phyloP scores from a whole-genome alignment of 64 coral and sea anemone genomes.

The Pocillopora damicornis region DNA sequence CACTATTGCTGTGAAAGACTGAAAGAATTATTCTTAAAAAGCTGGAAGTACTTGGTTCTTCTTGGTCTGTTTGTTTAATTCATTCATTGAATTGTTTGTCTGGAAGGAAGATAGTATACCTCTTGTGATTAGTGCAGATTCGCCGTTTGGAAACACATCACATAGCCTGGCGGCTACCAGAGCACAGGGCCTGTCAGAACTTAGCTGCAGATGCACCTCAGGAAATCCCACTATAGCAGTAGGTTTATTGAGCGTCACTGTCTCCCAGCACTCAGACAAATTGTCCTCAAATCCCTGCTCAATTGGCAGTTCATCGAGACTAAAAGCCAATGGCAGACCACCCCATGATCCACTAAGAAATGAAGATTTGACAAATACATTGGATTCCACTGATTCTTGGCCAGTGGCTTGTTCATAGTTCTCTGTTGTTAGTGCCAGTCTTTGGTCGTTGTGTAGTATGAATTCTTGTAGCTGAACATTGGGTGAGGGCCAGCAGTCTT shows the following conservation, averaged over 20 bases:
- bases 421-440: neutral
- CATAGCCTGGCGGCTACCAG: constrained; percentile 50
- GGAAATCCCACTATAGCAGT: constrained; percentile 49
- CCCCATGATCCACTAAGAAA: constrained; percentile 52
- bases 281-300: constrained; percentile 61
- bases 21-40: too few species aligned
- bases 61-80: too few species aligned
- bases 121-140: constrained; percentile 61
- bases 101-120: constrained; percentile 13
- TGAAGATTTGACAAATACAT: constrained; percentile 21
- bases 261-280: constrained; percentile 72
- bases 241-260: constrained; percentile 42
- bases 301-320: constrained; percentile 30
- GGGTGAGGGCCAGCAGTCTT: constrained; percentile 65
- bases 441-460: neutral
- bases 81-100: neutral
- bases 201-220: constrained; percentile 54
- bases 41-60: too few species aligned
- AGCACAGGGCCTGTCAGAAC: constrained; percentile 57
- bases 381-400: neutral
- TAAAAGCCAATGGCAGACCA: constrained; percentile 24
- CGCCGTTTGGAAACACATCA: constrained; percentile 71
- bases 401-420: neutral
- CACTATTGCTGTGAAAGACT: too few species aligned
- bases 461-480: constrained; percentile 50